Conservation (phyloP, 2,888 invertebrate species). For the Brachycybe producta region DNA sequence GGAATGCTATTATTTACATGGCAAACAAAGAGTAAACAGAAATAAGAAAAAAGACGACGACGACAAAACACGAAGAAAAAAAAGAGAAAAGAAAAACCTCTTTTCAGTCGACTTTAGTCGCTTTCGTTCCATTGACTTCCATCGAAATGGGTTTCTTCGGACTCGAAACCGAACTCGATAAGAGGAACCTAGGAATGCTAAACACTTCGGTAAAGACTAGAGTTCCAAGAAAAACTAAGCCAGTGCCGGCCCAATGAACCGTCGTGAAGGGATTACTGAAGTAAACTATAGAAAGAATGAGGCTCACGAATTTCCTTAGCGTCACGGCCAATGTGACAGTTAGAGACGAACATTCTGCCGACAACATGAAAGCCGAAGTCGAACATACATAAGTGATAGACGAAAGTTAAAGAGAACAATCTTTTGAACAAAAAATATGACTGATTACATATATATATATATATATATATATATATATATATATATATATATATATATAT, state of each 20-base stretch:
- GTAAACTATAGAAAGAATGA: slow-evolving; percentile 38
- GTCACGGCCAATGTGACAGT: slow-evolving; percentile 41
- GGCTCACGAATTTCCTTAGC: slow-evolving; percentile 39
- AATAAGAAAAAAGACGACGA: too few species aligned
- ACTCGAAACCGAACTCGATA: too few species aligned
- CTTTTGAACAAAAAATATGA: neutral
- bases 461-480: neutral
- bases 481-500: too few species aligned
- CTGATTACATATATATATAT: neutral
- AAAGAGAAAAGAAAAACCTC: too few species aligned
- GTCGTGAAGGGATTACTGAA: slow-evolving; percentile 39
- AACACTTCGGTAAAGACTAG: slow-evolving; percentile 34
- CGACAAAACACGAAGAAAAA: too few species aligned
- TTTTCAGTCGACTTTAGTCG: too few species aligned
- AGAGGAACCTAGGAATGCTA: slow-evolving; percentile 5
- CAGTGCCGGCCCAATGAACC: slow-evolving; percentile 35
- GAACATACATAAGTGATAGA: slow-evolving; percentile 40
- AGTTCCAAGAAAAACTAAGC: slow-evolving; percentile 38
- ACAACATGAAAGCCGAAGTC: slow-evolving; percentile 38
- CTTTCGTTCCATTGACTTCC: too few species aligned
- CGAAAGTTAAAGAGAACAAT: slow-evolving; percentile 6
- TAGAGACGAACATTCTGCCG: slow-evolving; percentile 37
- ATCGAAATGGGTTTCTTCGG: too few species aligned
- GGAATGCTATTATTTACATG: too few species aligned
- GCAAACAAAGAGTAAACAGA: too few species aligned